Base-by-base conservation (phyloP, 1,140 invertebrate genomes). In the Thalassaphorura encarpata region DNA sequence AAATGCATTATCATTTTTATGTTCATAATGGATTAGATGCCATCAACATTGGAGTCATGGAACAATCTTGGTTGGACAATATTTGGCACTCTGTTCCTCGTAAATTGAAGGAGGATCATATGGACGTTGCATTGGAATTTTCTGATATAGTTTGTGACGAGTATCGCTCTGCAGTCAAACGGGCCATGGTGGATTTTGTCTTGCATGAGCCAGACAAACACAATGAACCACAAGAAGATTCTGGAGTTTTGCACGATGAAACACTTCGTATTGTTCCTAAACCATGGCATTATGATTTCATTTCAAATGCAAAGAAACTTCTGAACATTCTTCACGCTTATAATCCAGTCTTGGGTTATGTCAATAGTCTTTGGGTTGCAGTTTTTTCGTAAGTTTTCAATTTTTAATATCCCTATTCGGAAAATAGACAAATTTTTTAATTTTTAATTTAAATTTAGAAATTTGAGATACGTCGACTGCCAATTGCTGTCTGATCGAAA, bases 1-100 rank as follows among this genome's bases (percentile, higher is more conserved):
- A 85, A 60, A 69, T 88, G 62, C 77, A 85, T 60, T 94, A 94
- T 73, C 88, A 91, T 69, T 90, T 89, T 72, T 95, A 92, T 66
- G 81, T 93, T 49, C 82, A 83, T 66, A 83, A 90, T 71, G 89
- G 88, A 0, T 83, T 93, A 29, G 87, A 91, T 67, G 89, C 88
- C 33, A 80, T 83, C 51, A 82, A 90, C 69, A 84, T 94, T 1
- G 83, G 87, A 19, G 82, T 87, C 1, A 78, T 95, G 65, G 77
- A 80, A 47, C 60, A 71, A 6, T 53, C 68, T 13, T 75, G 77
- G 70, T 63, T 82, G 15, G 68, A 76, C 6, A 75, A 77, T 59
- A 78, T 82, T 46, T 68, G 76, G 19, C 66, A 58, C 18, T 66
- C 78, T 6, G 62, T 78, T 19, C 69, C 75, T 0, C 3, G 18